A percentile compares a stretch with the other conserved stretches of the same genome.
Evolutionary conservation across 2,113 vertebrate genomes (phyloP).

Genomic region (Ptychochromis oligacanthus): DNA sequence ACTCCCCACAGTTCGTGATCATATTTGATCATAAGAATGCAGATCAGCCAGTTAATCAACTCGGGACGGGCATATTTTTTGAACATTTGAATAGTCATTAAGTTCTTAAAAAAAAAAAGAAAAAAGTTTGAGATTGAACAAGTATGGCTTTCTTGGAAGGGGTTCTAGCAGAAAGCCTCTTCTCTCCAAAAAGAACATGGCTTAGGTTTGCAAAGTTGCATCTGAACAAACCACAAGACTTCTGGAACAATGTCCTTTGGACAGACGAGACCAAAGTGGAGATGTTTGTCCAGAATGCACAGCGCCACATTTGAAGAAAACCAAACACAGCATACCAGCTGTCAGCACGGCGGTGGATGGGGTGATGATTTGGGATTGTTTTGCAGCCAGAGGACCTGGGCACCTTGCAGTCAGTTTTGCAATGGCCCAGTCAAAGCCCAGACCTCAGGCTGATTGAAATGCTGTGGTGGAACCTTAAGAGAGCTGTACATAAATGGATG

Average conservation of each 20-base stretch:
- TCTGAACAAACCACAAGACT: neutral
- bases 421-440: neutral
- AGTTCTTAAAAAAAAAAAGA: no score
- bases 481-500: no score
- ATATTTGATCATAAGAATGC: neutral
- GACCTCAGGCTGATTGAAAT: neutral
- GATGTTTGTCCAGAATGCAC: neutral
- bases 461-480: no score
- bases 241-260: neutral
- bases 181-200: neutral
- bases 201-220: no score
- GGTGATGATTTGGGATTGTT: neutral
- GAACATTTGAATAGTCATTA: no score
- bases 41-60: neutral
- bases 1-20: accelerated
- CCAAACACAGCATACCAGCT: neutral
- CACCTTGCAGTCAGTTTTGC: neutral
- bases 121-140: no score
- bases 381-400: accelerated
- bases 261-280: neutral
- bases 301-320: neutral
- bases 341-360: accelerated
- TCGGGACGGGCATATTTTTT: accelerated
- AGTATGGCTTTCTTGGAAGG: neutral
- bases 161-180: no score